phyloP scores from a whole-genome alignment of 1,140 invertebrate genomes.

The Spodoptera litura region DNA sequence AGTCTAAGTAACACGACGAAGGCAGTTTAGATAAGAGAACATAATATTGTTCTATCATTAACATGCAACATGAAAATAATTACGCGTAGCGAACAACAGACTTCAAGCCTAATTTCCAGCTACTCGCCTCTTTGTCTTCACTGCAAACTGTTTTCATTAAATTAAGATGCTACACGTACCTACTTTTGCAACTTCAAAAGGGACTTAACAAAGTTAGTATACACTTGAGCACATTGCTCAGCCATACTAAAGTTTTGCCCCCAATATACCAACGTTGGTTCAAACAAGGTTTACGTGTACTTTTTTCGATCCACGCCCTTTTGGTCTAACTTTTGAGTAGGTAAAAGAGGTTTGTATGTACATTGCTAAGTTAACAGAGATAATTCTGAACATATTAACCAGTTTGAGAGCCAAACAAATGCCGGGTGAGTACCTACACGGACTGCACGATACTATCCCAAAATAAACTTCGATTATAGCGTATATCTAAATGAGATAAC shows the following conservation, averaged over 20 bases:
- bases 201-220: constrained; percentile 18
- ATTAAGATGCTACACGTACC: constrained; percentile 24
- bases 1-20: too few relatives aligned
- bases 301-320: not conserved
- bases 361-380: too few relatives aligned
- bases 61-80: not conserved
- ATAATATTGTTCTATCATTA: too few relatives aligned
- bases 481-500: too few relatives aligned
- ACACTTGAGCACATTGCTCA: constrained; percentile 23
- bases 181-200: constrained; percentile 34
- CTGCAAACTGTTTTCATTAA: constrained; percentile 37
- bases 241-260: not conserved
- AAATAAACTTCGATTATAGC: too few relatives aligned
- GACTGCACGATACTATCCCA: too few relatives aligned
- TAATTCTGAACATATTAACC: too few relatives aligned
- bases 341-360: too few relatives aligned
- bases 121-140: constrained; percentile 7
- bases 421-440: too few relatives aligned
- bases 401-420: too few relatives aligned
- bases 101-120: not conserved
- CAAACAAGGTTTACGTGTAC: not conserved
- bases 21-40: too few relatives aligned
- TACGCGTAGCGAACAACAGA: not conserved
- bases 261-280: constrained; percentile 6
- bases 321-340: too few relatives aligned